Percentiles rank a stretch among this genome's conserved stretches.
These are phyloP conservation scores for Pammene fasciana DNA, from an alignment of 2,888 invertebrate genomes.

Conservation along the genomic window DNA sequence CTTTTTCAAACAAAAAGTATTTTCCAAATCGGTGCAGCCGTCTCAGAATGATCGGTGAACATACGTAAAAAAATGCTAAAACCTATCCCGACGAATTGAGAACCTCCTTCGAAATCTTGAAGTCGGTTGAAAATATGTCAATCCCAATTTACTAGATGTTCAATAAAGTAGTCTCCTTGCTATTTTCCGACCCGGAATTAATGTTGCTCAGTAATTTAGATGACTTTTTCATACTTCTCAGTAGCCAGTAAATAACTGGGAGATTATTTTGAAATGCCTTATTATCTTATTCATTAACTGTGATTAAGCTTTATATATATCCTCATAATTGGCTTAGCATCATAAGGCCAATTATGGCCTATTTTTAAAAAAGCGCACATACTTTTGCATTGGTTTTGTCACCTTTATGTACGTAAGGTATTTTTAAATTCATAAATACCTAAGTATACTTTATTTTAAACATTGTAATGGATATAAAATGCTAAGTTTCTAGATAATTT, in stretches of 20 bases:
- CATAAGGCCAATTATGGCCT: background rate
- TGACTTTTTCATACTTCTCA: background rate
- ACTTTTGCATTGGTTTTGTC: no score
- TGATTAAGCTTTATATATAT: background rate
- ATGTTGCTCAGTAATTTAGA: background rate
- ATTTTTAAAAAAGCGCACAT: background rate
- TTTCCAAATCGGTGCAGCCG: no score
- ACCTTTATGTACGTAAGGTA: no score
- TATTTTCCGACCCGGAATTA: background rate
- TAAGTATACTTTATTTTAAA: no score
- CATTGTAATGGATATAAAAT: slow-evolving; percentile 9
- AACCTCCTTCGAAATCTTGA: no score
- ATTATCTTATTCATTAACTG: background rate
- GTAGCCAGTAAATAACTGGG: background rate
- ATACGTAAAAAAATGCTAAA: no score
- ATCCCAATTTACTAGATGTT: background rate
- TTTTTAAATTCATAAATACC: no score
- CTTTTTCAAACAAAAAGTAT: no score
- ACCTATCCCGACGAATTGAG: no score
- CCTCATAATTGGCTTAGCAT: background rate
- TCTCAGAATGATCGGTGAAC: no score
- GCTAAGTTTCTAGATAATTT: slow-evolving; percentile 9
- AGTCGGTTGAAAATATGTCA: no score
- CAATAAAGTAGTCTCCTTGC: background rate
- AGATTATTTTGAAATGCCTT: background rate